A percentile compares a stretch with the other conserved stretches of the same genome.
Evolutionary conservation across 1,140 invertebrate species (phyloP).

Genomic region (Procambarus clarkii): DNA sequence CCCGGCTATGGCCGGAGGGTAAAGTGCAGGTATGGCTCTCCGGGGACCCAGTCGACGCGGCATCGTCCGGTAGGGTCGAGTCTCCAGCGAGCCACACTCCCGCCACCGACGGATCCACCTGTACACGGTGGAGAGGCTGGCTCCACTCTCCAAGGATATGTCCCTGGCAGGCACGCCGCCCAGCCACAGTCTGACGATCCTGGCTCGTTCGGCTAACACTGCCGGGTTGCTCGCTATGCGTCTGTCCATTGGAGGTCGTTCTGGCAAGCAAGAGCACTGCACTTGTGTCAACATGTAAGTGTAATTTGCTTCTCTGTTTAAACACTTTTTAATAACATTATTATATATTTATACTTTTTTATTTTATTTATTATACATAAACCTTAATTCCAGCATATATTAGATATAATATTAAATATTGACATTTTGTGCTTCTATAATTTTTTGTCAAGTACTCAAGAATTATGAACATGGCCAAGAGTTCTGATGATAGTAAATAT

Average conservation of each 20-base stretch:
- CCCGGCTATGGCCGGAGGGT: not conserved
- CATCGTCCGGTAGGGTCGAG: not conserved
- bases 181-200: slow-evolving; percentile 26
- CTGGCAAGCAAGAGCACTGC: not conserved
- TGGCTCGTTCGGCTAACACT: not conserved
- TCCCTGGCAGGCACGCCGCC: not conserved
- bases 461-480: too few species aligned
- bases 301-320: too few species aligned
- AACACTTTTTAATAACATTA: too few species aligned
- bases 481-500: too few species aligned
- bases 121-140: slow-evolving; percentile 27
- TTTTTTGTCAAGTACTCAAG: too few species aligned
- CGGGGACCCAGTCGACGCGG: too few species aligned
- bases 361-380: too few species aligned
- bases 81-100: not conserved
- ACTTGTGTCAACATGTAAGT: too few species aligned
- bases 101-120: not conserved
- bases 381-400: too few species aligned
- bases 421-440: too few species aligned
- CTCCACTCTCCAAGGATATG: not conserved
- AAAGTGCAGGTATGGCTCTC: not conserved
- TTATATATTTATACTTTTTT: too few species aligned
- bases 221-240: not conserved
- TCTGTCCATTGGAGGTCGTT: not conserved
- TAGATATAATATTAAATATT: too few species aligned